Base-by-base conservation (phyloP, 2,797 vertebrate species). In the Pseudopleuronectes americanus region DNA sequence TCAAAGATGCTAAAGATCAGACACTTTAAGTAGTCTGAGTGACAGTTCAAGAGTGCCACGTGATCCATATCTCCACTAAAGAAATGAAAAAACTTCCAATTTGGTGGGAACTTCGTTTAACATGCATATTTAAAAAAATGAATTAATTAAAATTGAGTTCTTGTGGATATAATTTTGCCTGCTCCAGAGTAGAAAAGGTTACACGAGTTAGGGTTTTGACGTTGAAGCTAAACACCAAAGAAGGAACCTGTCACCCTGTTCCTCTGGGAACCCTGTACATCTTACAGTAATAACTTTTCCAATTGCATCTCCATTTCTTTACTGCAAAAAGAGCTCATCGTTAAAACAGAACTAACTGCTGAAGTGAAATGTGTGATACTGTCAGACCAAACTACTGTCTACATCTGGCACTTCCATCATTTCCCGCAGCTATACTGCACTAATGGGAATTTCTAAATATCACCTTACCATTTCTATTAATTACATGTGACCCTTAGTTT, bases 331-430 rank as follows among this genome's bases (percentile, higher is more conserved):
- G 36, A 4, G 53, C 13, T 52, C 1, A 64, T 10, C 55, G 55
- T 23, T 53, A 62, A 69, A 59, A 74, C 16, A 64, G 55, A 78
- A 59, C 76, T 49, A 2, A 8, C 79, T 76, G 52, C 51, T 33
- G 23, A 54, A 23, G 23, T 68, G 31, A 60, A 33, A 52, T 67
- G 9, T 66, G 58, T 65, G 64, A 78, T 76, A 64, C n/a, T 23
- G 68, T 80, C 60, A 62, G 70, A 79, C 65, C 66, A 52, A 63
- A 66, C 57, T 64, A 53, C 61, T 49, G 9, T 80, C 68, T 74
- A 78, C 91, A 92, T 94, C 90, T 94, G 92, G 86, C 71, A 43
- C 78, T 66, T 75, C 56, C 1, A 84, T 91, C 74, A 87, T 45
- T 68, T 68, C 65, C 61, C 70, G 68, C 68, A 57, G 74, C 65